Conservation (phyloP, 2,888 invertebrate species). For the Malthinus flaveolus region DNA sequence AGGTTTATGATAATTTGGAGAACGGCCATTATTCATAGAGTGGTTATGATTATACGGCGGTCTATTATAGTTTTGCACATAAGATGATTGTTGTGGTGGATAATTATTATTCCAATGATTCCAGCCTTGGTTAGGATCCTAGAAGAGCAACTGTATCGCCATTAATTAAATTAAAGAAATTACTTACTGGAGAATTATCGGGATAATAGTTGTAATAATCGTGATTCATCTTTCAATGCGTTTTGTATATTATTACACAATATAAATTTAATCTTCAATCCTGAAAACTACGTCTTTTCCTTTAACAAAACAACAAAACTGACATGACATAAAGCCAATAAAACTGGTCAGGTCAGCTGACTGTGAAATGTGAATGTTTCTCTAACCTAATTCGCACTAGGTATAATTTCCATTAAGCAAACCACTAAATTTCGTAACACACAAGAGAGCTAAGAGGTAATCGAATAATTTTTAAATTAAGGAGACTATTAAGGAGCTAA, state of each 20-base stretch:
- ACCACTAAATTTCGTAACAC: too few species aligned
- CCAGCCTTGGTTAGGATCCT: not conserved
- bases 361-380: too few species aligned
- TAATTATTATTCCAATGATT: slow-evolving; percentile 1
- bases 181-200: not conserved
- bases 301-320: too few species aligned
- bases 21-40: not conserved
- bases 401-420: too few species aligned
- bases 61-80: not conserved
- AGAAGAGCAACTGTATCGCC: not conserved
- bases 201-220: slow-evolving; percentile 7
- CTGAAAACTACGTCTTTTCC: too few species aligned
- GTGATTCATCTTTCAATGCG: slow-evolving; percentile 1
- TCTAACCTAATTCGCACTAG: too few species aligned
- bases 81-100: not conserved
- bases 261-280: not conserved
- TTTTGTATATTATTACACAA: too few species aligned
- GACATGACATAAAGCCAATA: too few species aligned
- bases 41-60: not conserved
- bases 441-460: too few species aligned
- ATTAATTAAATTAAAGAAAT: not conserved
- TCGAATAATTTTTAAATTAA: too few species aligned
- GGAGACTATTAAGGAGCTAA: too few species aligned
- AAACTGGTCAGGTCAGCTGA: too few species aligned
- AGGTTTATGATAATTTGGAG: slow-evolving; percentile 2